Base-by-base conservation (phyloP, 2,888 invertebrate genomes). In the Meta bourneti region DNA sequence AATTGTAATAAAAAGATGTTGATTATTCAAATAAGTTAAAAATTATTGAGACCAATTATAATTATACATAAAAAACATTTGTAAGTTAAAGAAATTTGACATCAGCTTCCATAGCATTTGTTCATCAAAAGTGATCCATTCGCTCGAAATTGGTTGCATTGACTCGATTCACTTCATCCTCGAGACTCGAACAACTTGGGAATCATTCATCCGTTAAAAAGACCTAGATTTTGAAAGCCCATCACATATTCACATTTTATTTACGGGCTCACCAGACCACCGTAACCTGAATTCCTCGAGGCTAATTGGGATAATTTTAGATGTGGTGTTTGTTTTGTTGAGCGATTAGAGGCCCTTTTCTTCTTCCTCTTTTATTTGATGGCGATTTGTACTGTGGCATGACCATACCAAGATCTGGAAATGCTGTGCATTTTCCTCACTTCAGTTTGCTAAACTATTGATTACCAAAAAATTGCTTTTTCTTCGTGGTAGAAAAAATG, bases 221-320 rank as follows among this genome's bases (percentile, higher is more conserved):
- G 91, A 91, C 87, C 91, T 91, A 91, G 61, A 87, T 91, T 86
- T 88, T 49, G 54, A 49, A 78, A 71, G 79, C 79, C 83, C 78
- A 82, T 91, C 87, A 79, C 19, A 82, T 81, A 91, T 87, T 82
- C 71, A n/a, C 79, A 87, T 91, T 91, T 91, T 91, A 91, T 91
- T 91, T 91, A 87, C 77, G 83, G 78, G 78, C 51, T 74, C 78
- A 54, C 54, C 52, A 87, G 52, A 71, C 78, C 61, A 51, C 69
- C 19, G 85, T 91, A 91, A 91, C 91, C 91, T 91, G 82, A 78
- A 91, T 91, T 91, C 51, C 49, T 80, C 61, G 20, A 51, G 69
- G 51, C 83, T 91, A 91, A 91, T 87, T 91, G 87, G 83, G 78
- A 91, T 91, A 91, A 83, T 91, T 91, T 87, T 77, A 78, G 87